A percentile compares a stretch with the other conserved stretches of the same genome.
These are phyloP conservation scores for Bicyclus anynana DNA, from an alignment of 1,140 invertebrate genomes.

Conservation along the genomic window DNA sequence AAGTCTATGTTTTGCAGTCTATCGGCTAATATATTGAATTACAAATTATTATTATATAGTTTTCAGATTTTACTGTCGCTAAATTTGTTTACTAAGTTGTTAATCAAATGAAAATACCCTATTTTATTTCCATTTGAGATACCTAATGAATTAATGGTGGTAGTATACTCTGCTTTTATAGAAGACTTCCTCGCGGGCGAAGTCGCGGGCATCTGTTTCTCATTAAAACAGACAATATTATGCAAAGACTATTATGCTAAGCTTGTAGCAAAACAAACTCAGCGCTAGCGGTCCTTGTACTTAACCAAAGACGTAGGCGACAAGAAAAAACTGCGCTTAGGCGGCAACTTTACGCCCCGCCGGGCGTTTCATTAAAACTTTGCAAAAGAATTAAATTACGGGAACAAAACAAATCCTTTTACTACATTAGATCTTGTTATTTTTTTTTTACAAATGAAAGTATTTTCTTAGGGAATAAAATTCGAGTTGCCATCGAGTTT, in stretches of 20 bases:
- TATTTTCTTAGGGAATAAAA: background rate
- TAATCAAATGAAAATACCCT: no score
- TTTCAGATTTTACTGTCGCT: no score
- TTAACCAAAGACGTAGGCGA: slow-evolving; percentile 12
- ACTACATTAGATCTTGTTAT: background rate
- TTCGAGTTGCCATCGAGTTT: background rate
- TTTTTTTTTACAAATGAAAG: background rate
- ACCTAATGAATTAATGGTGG: no score
- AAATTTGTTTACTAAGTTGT: no score
- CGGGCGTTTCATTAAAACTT: slow-evolving; percentile 32
- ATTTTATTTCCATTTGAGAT: no score
- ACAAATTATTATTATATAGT: no score
- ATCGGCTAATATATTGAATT: no score
- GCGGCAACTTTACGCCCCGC: slow-evolving; percentile 14
- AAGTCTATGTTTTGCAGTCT: no score
- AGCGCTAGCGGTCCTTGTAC: background rate
- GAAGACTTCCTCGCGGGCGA: no score
- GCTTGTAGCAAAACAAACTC: background rate
- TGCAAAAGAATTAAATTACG: slow-evolving; percentile 29
- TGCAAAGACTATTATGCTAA: background rate
- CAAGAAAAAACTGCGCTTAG: slow-evolving; percentile 27
- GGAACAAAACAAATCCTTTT: slow-evolving; percentile 26
- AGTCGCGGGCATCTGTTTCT: no score
- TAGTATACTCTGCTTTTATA: no score
- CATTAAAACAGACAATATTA: background rate